These are phyloP conservation scores for Zosterops hypoxanthus DNA, from an alignment of 2,113 vertebrate species.

Conservation along the genomic window DNA sequence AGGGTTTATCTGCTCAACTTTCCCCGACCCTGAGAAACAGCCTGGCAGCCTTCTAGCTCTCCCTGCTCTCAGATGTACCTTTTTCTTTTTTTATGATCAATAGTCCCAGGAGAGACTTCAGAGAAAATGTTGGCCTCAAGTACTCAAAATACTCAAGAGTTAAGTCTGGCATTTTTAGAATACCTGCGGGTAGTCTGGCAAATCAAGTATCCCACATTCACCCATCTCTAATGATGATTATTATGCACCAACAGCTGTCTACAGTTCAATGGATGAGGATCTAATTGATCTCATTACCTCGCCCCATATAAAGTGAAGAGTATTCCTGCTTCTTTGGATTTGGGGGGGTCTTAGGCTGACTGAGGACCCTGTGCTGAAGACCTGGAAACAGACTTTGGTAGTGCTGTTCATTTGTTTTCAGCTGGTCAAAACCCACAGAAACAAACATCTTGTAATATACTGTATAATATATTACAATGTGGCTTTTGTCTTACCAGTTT, in stretches of 20 bases:
- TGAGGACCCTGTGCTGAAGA: background rate
- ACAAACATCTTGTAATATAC: constrained; percentile 8
- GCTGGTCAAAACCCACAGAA: constrained; percentile 30
- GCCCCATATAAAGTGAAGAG: constrained; percentile 71
- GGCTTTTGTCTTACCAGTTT: constrained; percentile 69
- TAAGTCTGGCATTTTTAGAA: constrained; percentile 64
- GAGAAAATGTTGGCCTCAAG: constrained; percentile 48
- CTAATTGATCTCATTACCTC: constrained; percentile 82
- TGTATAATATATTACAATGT: constrained; percentile 16
- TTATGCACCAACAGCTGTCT: constrained; percentile 78
- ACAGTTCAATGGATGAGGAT: constrained; percentile 73
- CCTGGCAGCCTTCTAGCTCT: background rate
- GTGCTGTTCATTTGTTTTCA: constrained; percentile 3
- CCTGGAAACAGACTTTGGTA: background rate
- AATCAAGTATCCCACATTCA: constrained; percentile 70
- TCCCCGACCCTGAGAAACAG: background rate
- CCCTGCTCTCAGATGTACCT: constrained; percentile 15
- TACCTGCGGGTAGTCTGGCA: constrained; percentile 69
- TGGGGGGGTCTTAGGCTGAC: constrained; percentile 12
- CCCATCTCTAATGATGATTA: constrained; percentile 73
- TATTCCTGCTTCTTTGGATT: constrained; percentile 4
- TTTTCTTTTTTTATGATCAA: constrained; percentile 47
- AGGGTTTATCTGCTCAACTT: background rate
- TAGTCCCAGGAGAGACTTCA: constrained; percentile 31
- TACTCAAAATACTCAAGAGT: constrained; percentile 54